Evolutionary conservation across 1,140 invertebrate species (phyloP).

Genomic region (Tetranychus urticae): DNA sequence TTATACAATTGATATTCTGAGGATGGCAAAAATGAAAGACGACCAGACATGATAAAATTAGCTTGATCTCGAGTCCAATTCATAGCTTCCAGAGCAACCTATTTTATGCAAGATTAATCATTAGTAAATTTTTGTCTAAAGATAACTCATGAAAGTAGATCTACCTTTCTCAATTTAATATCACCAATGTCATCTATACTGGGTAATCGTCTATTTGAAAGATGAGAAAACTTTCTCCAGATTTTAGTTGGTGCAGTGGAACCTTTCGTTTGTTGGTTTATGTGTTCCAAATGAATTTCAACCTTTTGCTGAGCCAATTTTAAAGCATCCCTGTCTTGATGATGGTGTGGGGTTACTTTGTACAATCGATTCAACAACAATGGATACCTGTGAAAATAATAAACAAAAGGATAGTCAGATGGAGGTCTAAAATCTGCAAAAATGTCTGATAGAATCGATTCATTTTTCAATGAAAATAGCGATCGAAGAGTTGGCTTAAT

Average conservation of each 20-base stretch:
- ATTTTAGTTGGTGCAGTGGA: slow-evolving; percentile 42
- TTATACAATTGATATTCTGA: slow-evolving; percentile 37
- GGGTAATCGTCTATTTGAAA: slow-evolving; percentile 24
- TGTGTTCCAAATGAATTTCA: slow-evolving; percentile 72
- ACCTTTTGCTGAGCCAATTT: slow-evolving; percentile 69
- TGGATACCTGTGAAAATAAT: slow-evolving; percentile 43
- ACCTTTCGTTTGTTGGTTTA: slow-evolving; percentile 73
- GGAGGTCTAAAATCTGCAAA: background rate
- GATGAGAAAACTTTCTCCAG: slow-evolving; percentile 64
- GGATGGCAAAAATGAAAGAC: slow-evolving; percentile 55
- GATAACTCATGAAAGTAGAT: background rate
- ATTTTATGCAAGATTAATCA: slow-evolving; percentile 4
- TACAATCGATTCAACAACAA: slow-evolving; percentile 61
- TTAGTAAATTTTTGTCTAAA: background rate
- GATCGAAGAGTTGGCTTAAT: too few relatives aligned
- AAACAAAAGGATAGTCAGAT: background rate
- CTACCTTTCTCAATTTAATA: slow-evolving; percentile 50
- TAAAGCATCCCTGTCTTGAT: slow-evolving; percentile 41
- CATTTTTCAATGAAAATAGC: too few relatives aligned
- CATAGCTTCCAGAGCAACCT: slow-evolving; percentile 69
- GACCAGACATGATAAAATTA: slow-evolving; percentile 60
- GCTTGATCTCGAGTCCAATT: slow-evolving; percentile 72
- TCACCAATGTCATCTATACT: slow-evolving; percentile 59
- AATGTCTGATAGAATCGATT: too few relatives aligned
- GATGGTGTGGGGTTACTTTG: slow-evolving; percentile 62